phyloP scores from a whole-genome alignment of 2,797 vertebrate genomes.

The Urosaurus nigricauda region DNA sequence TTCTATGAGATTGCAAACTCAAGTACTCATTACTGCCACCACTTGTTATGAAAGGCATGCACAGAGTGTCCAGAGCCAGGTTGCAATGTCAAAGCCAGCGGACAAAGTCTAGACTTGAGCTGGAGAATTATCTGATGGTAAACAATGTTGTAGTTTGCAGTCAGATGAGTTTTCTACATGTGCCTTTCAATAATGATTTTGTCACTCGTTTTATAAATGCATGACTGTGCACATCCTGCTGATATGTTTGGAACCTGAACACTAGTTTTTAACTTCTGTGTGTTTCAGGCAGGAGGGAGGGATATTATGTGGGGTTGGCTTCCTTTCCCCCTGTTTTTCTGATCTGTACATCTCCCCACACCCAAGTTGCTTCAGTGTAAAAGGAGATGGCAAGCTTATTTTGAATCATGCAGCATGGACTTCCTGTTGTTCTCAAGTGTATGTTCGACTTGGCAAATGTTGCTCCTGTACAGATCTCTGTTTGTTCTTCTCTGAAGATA shows the following conservation, averaged over 20 bases:
- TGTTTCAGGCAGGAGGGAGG: background rate
- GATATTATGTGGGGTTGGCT: background rate
- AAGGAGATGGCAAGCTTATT: conserved; percentile 62
- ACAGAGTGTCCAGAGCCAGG: background rate
- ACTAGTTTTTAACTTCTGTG: background rate
- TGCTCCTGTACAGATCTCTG: conserved; percentile 59
- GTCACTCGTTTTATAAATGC: background rate
- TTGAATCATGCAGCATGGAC: conserved; percentile 55
- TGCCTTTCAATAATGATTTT: background rate
- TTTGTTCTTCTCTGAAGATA: conserved; percentile 71
- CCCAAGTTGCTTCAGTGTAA: conserved; percentile 31
- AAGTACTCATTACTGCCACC: background rate
- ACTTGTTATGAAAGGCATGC: background rate
- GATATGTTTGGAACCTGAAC: background rate
- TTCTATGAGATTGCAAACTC: background rate
- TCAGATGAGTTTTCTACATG: background rate
- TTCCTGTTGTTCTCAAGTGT: conserved; percentile 78
- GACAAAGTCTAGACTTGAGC: background rate
- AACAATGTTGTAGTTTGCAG: background rate
- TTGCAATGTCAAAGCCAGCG: background rate
- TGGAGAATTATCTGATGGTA: conserved; percentile 2
- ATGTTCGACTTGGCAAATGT: conserved; percentile 78
- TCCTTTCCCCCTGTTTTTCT: background rate
- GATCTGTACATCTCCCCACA: background rate
- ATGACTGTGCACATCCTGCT: accelerated